These are phyloP conservation scores for Falcaria lacertinaria DNA, from an alignment of 2,888 invertebrate genomes.

Conservation along the genomic window DNA sequence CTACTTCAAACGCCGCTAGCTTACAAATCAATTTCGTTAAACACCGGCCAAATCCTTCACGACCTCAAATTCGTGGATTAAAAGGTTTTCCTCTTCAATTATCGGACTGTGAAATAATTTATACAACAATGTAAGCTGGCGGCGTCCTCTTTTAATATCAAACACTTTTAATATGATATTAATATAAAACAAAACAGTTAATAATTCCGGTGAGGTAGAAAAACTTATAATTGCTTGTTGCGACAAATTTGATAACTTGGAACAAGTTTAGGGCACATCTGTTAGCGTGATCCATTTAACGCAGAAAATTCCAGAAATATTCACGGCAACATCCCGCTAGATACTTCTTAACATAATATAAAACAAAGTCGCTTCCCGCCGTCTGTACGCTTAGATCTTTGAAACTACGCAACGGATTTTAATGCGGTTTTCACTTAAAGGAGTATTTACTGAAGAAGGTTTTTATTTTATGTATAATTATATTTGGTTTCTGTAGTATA, in stretches of 20 bases:
- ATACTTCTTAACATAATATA: too few relatives aligned
- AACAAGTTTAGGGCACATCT: slow-evolving; percentile 37
- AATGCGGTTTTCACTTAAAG: too few relatives aligned
- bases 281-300: slow-evolving; percentile 39
- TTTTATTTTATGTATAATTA: too few relatives aligned
- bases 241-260: slow-evolving; percentile 53
- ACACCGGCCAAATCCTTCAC: neutral
- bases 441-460: too few relatives aligned
- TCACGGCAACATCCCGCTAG: too few relatives aligned
- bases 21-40: neutral
- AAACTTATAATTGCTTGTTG: slow-evolving; percentile 53
- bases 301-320: slow-evolving; percentile 26
- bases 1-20: too few relatives aligned
- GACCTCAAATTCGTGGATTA: slow-evolving; percentile 1
- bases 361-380: too few relatives aligned
- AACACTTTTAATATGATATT: slow-evolving; percentile 9
- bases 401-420: too few relatives aligned
- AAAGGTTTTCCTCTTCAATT: slow-evolving; percentile 8
- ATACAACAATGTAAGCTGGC: slow-evolving; percentile 7
- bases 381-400: too few relatives aligned
- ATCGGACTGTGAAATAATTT: slow-evolving; percentile 10
- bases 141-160: slow-evolving; percentile 16
- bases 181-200: slow-evolving; percentile 16
- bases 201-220: slow-evolving; percentile 26
- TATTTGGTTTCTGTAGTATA: too few relatives aligned